phyloP scores from a whole-genome alignment of 1,140 invertebrate species.

The Drosophila mojavensis region DNA sequence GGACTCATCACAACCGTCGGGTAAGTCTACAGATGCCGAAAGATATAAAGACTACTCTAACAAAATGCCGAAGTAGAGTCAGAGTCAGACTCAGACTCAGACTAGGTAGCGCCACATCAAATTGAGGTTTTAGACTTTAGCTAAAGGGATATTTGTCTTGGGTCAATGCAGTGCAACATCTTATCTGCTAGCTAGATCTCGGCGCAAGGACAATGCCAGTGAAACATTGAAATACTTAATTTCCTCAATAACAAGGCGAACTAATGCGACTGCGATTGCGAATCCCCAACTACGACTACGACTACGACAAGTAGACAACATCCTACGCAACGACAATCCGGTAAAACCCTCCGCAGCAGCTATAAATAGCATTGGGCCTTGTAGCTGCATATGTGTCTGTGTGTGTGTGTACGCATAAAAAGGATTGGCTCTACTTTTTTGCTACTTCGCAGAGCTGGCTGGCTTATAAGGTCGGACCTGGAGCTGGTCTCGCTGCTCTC shows the following conservation, averaged over 20 bases:
- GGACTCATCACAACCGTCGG: slow-evolving; percentile 95
- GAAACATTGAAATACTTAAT: slow-evolving; percentile 51
- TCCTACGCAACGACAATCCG: slow-evolving; percentile 49
- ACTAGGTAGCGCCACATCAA: not conserved
- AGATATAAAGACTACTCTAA: too few species aligned
- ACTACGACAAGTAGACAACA: slow-evolving; percentile 31
- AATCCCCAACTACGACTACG: slow-evolving; percentile 7
- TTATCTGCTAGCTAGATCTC: slow-evolving; percentile 51
- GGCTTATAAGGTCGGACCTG: slow-evolving; percentile 9
- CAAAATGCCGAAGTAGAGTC: too few species aligned
- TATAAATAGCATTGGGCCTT: slow-evolving; percentile 35
- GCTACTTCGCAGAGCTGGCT: slow-evolving; percentile 15
- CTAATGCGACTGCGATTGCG: slow-evolving; percentile 23
- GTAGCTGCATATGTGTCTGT: not conserved
- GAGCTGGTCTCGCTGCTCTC: not conserved
- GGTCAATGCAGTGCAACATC: slow-evolving; percentile 29
- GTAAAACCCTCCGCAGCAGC: slow-evolving; percentile 1
- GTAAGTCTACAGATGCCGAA: slow-evolving; percentile 86
- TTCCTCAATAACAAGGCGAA: slow-evolving; percentile 31
- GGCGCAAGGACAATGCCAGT: slow-evolving; percentile 40
- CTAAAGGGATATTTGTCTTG: slow-evolving; percentile 16
- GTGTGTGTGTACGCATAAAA: slow-evolving; percentile 29
- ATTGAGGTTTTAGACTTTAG: not conserved
- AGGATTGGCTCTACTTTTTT: slow-evolving; percentile 35
- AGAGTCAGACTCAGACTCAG: not conserved